Percentiles rank a stretch among this genome's conserved stretches.
phyloP scores from a whole-genome alignment of 92 coral and sea anemone genomes.

The Siderastrea radians region DNA sequence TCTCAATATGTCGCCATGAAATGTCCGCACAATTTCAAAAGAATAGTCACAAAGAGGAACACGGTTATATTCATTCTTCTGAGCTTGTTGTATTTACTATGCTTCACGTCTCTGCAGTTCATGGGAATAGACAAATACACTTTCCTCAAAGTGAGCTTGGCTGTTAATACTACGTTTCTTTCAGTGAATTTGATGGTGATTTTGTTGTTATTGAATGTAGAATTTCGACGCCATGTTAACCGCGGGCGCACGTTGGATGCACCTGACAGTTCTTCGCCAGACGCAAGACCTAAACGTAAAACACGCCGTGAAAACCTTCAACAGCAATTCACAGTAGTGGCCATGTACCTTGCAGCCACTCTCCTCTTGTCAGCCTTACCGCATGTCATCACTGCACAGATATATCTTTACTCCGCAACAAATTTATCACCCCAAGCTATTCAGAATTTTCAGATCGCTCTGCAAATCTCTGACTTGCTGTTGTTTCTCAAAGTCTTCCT shows the following conservation, averaged over 20 bases:
- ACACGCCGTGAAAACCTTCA: slow-evolving; percentile 48
- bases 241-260: slow-evolving; percentile 1
- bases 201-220: slow-evolving; percentile 68
- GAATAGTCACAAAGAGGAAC: slow-evolving; percentile 77
- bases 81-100: slow-evolving; percentile 74
- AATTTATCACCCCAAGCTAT: slow-evolving; percentile 35
- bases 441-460: slow-evolving; percentile 56
- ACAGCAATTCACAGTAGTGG: slow-evolving; percentile 83
- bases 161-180: slow-evolving; percentile 72
- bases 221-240: slow-evolving; percentile 64
- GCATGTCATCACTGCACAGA: slow-evolving; percentile 74
- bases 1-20: slow-evolving; percentile 85
- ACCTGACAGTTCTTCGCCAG: slow-evolving; percentile 4
- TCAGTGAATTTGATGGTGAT: slow-evolving; percentile 76
- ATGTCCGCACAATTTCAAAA: slow-evolving; percentile 79
- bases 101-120: slow-evolving; percentile 74
- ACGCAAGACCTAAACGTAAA: neutral
- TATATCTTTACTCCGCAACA: slow-evolving; percentile 61
- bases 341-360: slow-evolving; percentile 80
- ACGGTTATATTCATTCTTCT: slow-evolving; percentile 54
- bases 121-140: slow-evolving; percentile 53
- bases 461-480: slow-evolving; percentile 77
- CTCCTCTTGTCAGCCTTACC: slow-evolving; percentile 77
- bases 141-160: slow-evolving; percentile 73
- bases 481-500: slow-evolving; percentile 79